Evolutionary conservation across 1,140 invertebrate genomes (phyloP).

Genomic region (Temnothorax longispinosus): DNA sequence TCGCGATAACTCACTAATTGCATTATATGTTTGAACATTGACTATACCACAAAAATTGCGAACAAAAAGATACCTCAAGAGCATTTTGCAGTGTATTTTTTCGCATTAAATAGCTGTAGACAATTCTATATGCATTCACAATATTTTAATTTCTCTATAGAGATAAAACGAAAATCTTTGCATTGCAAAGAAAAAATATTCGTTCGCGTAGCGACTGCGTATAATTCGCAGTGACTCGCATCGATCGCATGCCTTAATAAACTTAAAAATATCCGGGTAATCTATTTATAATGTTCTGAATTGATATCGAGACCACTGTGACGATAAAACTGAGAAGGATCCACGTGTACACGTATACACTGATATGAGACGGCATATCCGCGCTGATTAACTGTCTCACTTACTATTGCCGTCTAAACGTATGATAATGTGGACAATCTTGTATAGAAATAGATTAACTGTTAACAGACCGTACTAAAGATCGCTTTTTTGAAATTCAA

Average conservation of each 20-base stretch:
- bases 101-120: too few relatives aligned
- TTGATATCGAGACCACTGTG: background rate
- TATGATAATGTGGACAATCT: background rate
- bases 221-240: constrained; percentile 6
- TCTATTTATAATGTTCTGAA: constrained; percentile 32
- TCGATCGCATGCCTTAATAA: constrained; percentile 15
- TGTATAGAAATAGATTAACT: too few relatives aligned
- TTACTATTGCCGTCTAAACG: background rate
- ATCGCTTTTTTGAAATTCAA: background rate
- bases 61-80: background rate
- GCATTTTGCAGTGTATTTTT: background rate
- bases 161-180: background rate
- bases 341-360: background rate
- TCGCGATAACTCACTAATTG: background rate
- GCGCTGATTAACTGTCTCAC: background rate
- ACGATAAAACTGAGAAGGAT: constrained; percentile 37
- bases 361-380: background rate
- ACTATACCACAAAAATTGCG: background rate
- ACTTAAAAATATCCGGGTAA: constrained; percentile 38
- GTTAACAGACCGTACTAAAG: background rate
- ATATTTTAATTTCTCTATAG: background rate
- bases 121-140: background rate
- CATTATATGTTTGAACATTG: background rate
- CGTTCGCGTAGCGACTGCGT: background rate
- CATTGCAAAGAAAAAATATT: background rate